Evolutionary conservation across 1,140 invertebrate genomes (phyloP).

Genomic region (Aleiodes sp.): DNA sequence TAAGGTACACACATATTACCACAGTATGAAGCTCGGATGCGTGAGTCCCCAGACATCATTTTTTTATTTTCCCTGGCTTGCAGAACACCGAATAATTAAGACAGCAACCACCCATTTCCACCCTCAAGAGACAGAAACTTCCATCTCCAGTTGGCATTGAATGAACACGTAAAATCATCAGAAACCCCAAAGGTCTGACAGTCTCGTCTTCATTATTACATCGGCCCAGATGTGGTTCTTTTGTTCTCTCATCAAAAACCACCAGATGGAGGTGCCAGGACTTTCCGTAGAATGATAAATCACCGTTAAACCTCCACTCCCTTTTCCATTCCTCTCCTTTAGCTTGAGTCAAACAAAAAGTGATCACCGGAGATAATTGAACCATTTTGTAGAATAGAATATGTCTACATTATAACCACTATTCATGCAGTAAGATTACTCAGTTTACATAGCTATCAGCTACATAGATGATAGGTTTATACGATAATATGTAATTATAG

Average conservation of each 20-base stretch:
- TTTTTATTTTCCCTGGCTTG: too few relatives aligned
- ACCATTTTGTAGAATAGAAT: too few relatives aligned
- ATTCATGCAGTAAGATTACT: not conserved
- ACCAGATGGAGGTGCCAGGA: slow-evolving; percentile 19
- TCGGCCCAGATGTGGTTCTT: slow-evolving; percentile 21
- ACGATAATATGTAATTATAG: not conserved
- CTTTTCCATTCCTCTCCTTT: not conserved
- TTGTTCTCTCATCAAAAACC: slow-evolving; percentile 16
- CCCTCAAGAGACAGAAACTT: not conserved
- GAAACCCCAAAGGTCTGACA: not conserved
- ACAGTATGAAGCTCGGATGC: slow-evolving; percentile 4
- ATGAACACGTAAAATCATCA: not conserved
- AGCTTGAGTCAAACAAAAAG: slow-evolving; percentile 9
- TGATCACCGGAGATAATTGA: not conserved
- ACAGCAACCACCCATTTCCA: not conserved
- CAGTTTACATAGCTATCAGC: too few relatives aligned
- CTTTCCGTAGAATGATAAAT: slow-evolving; percentile 17
- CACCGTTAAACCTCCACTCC: not conserved
- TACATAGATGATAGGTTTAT: not conserved
- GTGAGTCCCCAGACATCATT: not conserved
- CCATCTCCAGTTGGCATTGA: not conserved
- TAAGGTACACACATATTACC: slow-evolving; percentile 34
- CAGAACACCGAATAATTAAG: not conserved
- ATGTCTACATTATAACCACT: not conserved
- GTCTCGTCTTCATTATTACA: slow-evolving; percentile 18